Base-by-base conservation (phyloP, 1,140 invertebrate genomes). In the Cydia fagiglandana region DNA sequence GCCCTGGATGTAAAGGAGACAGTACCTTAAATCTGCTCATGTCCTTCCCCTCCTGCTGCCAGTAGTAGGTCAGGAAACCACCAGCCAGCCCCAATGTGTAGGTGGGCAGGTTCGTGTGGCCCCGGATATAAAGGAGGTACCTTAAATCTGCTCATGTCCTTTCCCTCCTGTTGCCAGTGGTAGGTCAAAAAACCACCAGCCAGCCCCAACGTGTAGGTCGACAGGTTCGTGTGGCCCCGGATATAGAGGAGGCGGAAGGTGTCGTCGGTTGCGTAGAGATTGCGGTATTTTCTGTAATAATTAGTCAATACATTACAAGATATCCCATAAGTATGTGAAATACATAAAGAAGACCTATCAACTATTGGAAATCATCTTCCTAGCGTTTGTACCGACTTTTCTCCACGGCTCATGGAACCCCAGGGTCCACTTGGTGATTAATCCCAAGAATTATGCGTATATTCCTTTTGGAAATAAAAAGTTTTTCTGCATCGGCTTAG, bases 241-340 rank as follows among this genome's bases (percentile, higher is more conserved):
- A 83, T 80, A 79, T 93, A 93, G n/a, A 88, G 73, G 34, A 88
- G 76, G 3, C 80, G 81, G 81, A 91, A 93, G 0, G 90, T 93
- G 9, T 78, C 73, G 64, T 91, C 83, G 20, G 75, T 70, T 0
- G 76, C 74, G 78, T 91, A 93, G 7, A 89, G 34, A 15, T 73
- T 86, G 12, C 91, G 86, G 64, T 82, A 87, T 0, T 80, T 76
- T 78, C 93, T 93, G 83, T 2, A 85, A 81, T 3, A 53, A 53
- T 6, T 7, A 7, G 34, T 38, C 34, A 38, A 7, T 38, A 30
- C 30, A 30, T 30, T 30, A 30, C 2, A 30, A 30, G 30, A 30
- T 30, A 30, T 30, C 30, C 30, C 30, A 3, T 30, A 30, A 2
- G 30, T 30, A 30, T 30, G 30, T n/a, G n/a, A n/a, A n/a, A n/a